These are phyloP conservation scores for Rhynchotus rufescens DNA, from an alignment of 2,797 vertebrate genomes.

Conservation along the genomic window DNA sequence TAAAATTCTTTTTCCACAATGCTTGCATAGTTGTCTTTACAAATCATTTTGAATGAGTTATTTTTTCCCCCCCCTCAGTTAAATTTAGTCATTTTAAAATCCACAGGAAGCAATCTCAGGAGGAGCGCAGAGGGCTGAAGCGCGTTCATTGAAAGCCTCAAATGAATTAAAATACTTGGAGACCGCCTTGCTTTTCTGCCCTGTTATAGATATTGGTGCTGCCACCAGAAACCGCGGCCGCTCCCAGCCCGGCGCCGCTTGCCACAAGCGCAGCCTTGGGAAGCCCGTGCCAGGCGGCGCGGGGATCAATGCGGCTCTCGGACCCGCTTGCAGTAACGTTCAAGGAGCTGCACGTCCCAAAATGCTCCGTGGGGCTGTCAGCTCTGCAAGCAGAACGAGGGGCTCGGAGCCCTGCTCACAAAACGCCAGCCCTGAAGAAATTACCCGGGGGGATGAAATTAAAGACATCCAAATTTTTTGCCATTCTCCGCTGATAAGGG, in stretches of 20 bases:
- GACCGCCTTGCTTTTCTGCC: slow-evolving; percentile 28
- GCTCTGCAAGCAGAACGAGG: not conserved
- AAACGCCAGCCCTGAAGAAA: slow-evolving; percentile 40
- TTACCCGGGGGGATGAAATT: slow-evolving; percentile 61
- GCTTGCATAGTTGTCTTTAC: slow-evolving; percentile 11
- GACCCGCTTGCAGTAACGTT: not conserved
- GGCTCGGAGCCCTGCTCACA: not conserved
- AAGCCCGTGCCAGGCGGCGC: not conserved
- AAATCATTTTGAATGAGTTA: slow-evolving; percentile 10
- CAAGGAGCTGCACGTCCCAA: slow-evolving; percentile 22
- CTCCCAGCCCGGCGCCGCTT: not conserved
- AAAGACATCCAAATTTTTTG: slow-evolving; percentile 63
- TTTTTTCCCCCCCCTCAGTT: not conserved
- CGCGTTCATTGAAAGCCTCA: slow-evolving; percentile 56
- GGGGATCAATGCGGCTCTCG: not conserved
- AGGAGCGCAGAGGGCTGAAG: not conserved
- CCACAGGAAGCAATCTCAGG: slow-evolving; percentile 39
- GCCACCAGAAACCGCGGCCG: not conserved
- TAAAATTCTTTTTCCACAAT: slow-evolving; percentile 19
- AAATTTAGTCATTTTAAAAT: slow-evolving; percentile 57
- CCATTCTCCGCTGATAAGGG: slow-evolving; percentile 63
- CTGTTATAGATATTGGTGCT: not conserved
- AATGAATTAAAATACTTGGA: slow-evolving; percentile 30
- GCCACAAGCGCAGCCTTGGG: not conserved
- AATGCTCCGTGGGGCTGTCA: not conserved